phyloP scores from a whole-genome alignment of 92 coral and sea anemone species.

The Anthopleura xanthogrammica region DNA sequence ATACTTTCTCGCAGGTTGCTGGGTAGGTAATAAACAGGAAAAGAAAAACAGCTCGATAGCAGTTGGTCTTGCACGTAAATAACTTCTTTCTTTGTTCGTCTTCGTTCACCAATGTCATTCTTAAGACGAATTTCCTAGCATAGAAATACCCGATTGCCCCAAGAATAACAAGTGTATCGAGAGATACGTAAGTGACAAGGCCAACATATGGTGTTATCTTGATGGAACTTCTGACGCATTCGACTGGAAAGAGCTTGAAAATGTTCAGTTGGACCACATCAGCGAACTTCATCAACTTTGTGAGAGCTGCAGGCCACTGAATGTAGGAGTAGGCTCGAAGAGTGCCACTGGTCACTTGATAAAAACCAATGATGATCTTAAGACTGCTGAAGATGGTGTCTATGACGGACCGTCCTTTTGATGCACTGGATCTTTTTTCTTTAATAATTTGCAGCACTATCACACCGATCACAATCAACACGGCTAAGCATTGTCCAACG shows the following conservation, averaged over 20 bases:
- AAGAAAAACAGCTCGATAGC: too few relatives aligned
- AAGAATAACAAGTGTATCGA: background rate
- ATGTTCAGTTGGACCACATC: slow-evolving; percentile 18
- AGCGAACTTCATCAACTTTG: background rate
- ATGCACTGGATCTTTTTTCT: background rate
- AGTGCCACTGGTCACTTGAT: slow-evolving; percentile 5
- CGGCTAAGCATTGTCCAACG: slow-evolving; percentile 1
- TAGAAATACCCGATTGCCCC: background rate
- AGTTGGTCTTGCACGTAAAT: too few relatives aligned
- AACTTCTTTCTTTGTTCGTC: too few relatives aligned
- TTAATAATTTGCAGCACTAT: background rate
- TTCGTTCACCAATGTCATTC: too few relatives aligned
- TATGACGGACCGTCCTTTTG: background rate
- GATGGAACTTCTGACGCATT: background rate
- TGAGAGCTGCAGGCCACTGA: slow-evolving; percentile 9
- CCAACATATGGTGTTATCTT: background rate
- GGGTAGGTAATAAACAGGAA: too few relatives aligned
- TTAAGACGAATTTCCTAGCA: too few relatives aligned
- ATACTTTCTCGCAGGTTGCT: too few relatives aligned
- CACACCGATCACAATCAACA: background rate
- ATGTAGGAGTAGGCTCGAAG: background rate
- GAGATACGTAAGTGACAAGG: background rate
- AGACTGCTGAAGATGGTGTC: slow-evolving; percentile 8
- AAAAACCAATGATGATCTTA: slow-evolving; percentile 16
- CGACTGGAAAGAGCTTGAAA: slow-evolving; percentile 8